These are phyloP conservation scores for Timema cristinae DNA, from an alignment of 2,888 invertebrate genomes.

Conservation along the genomic window DNA sequence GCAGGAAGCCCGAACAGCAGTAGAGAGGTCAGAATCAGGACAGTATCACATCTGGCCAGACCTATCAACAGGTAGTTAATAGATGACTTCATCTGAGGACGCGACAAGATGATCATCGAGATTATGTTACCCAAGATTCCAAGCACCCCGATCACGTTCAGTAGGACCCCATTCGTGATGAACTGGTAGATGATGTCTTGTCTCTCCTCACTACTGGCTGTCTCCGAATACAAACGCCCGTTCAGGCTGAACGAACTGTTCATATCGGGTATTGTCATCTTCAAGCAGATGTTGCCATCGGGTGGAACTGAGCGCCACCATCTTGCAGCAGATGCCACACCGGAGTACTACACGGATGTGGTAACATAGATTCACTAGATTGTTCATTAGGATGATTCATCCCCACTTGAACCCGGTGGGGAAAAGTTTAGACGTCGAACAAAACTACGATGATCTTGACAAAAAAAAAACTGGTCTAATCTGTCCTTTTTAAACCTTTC, in stretches of 20 bases:
- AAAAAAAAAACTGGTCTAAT: too few species aligned
- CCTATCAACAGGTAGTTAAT: constrained; percentile 93
- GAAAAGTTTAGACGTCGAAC: too few species aligned
- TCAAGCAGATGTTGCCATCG: not conserved
- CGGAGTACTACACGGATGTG: not conserved
- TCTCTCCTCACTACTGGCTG: constrained; percentile 18
- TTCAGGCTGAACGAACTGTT: constrained; percentile 14
- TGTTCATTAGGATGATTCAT: constrained; percentile 5
- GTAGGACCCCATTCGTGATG: constrained; percentile 74
- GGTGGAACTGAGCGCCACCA: constrained; percentile 3
- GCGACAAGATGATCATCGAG: constrained; percentile 83
- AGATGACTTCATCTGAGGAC: constrained; percentile 93
- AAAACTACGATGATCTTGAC: too few species aligned
- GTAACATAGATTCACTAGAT: not conserved
- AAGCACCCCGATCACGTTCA: constrained; percentile 74
- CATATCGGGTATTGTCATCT: not conserved
- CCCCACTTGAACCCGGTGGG: too few species aligned
- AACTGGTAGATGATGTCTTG: constrained; percentile 59
- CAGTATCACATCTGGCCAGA: constrained; percentile 89
- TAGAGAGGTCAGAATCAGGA: constrained; percentile 81
- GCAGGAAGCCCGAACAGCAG: constrained; percentile 83
- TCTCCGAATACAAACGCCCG: constrained; percentile 13
- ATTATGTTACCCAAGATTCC: constrained; percentile 89
- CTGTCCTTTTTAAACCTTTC: too few species aligned
- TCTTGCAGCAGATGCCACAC: not conserved